These are phyloP conservation scores for Busseola fusca DNA, from an alignment of 2,888 invertebrate species.

Conservation along the genomic window DNA sequence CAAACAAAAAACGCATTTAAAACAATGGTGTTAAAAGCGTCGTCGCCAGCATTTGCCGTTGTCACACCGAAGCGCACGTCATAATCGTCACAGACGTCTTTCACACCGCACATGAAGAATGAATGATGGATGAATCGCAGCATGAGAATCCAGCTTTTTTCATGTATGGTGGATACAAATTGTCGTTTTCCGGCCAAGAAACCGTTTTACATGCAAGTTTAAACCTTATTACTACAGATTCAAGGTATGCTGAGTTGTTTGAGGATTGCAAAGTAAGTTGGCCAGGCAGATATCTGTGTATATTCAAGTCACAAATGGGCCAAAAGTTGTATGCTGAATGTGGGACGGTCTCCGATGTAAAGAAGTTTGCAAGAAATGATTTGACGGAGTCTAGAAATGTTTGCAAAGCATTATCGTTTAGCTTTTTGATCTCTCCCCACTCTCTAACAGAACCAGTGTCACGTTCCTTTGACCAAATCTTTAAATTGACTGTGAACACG, in stretches of 20 bases:
- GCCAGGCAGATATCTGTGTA: conserved; percentile 74
- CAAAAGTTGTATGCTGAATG: conserved; percentile 81
- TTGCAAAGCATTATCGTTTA: background rate
- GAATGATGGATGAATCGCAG: conserved; percentile 86
- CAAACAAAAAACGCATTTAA: conserved; percentile 75
- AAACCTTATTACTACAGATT: conserved; percentile 57
- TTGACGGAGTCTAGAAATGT: conserved; percentile 27
- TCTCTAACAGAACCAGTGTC: background rate
- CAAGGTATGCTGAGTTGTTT: conserved; percentile 13
- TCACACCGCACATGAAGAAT: conserved; percentile 81
- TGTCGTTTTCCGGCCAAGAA: conserved; percentile 49
- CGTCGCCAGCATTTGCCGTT: conserved; percentile 49
- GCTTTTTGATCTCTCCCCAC: background rate
- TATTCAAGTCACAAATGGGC: conserved; percentile 82
- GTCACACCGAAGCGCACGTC: conserved; percentile 75
- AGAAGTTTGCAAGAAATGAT: conserved; percentile 57
- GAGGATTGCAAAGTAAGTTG: conserved; percentile 50
- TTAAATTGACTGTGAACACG: background rate
- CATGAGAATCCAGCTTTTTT: conserved; percentile 81
- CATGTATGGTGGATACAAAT: conserved; percentile 70
- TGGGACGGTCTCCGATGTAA: conserved; percentile 67
- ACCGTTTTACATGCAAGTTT: conserved; percentile 42
- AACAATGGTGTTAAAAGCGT: conserved; percentile 68
- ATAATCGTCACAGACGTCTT: conserved; percentile 85
- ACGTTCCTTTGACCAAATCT: too few species aligned